Conservation (phyloP, 2,113 vertebrate genomes). For the Nymphicus hollandicus region DNA sequence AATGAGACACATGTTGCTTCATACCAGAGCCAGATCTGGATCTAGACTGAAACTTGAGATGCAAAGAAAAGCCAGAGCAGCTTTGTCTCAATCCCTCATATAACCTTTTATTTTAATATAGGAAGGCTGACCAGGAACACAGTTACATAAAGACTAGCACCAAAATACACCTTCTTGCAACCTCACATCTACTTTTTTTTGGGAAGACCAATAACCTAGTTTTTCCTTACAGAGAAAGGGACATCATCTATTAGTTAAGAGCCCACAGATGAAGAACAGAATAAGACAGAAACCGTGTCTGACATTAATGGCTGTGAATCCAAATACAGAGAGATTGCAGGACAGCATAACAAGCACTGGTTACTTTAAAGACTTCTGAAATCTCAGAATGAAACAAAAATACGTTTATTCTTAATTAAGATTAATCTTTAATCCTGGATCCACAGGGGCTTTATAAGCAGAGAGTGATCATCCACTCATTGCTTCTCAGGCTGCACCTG, state of each 20-base stretch:
- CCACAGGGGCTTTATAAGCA: neutral
- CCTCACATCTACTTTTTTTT: neutral
- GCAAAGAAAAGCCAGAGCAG: neutral
- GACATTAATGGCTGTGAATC: neutral
- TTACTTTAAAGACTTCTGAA: neutral
- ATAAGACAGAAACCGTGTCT: neutral
- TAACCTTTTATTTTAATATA: neutral
- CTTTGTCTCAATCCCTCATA: neutral
- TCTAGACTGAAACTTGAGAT: neutral
- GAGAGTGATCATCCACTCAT: neutral
- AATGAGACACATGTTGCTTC: neutral
- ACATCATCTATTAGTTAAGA: neutral
- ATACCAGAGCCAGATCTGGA: neutral
- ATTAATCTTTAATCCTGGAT: neutral
- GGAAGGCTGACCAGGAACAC: neutral
- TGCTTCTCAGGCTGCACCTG: neutral
- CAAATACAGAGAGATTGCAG: neutral
- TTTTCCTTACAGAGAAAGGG: neutral
- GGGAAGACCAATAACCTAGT: neutral
- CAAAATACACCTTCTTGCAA: neutral
- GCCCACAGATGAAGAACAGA: neutral
- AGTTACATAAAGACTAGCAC: neutral
- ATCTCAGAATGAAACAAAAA: neutral
- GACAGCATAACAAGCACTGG: neutral
- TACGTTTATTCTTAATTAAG: neutral